Conservation (phyloP, 2,113 vertebrate genomes). For the Pantherophis guttatus region DNA sequence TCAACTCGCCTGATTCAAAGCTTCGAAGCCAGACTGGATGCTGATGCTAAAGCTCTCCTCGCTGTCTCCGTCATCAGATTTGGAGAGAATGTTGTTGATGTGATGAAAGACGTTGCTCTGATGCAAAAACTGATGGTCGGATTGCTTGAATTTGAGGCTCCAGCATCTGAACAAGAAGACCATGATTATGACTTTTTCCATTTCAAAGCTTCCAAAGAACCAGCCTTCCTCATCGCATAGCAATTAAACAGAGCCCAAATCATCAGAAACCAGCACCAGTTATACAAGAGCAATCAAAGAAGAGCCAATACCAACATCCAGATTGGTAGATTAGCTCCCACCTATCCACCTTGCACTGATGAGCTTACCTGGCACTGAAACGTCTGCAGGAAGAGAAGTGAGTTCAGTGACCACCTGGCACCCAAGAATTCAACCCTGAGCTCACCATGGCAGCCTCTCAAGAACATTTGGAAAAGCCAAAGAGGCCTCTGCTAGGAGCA, state of each 20-base stretch:
- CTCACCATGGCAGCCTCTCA: neutral
- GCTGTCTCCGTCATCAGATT: conserved; percentile 97
- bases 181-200: neutral
- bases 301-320: neutral
- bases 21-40: conserved; percentile 95
- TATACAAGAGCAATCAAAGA: neutral
- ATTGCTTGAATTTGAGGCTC: conserved; percentile 99
- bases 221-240: neutral
- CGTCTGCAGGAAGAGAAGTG: neutral
- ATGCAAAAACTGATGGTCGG: conserved; percentile 97
- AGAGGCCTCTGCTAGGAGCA: too few species aligned
- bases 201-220: conserved; percentile 1
- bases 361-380: neutral
- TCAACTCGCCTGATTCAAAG: conserved; percentile 87
- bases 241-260: neutral
- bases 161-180: conserved; percentile 82
- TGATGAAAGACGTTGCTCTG: conserved; percentile 99
- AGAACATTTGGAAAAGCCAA: too few species aligned
- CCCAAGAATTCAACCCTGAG: neutral
- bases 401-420: neutral
- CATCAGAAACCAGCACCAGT: neutral
- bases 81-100: conserved; percentile 98
- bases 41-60: conserved; percentile 99
- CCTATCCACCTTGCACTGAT: neutral
- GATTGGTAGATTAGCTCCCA: neutral